These are phyloP conservation scores for Dryobota labecula DNA, from an alignment of 2,888 invertebrate species.

Conservation along the genomic window DNA sequence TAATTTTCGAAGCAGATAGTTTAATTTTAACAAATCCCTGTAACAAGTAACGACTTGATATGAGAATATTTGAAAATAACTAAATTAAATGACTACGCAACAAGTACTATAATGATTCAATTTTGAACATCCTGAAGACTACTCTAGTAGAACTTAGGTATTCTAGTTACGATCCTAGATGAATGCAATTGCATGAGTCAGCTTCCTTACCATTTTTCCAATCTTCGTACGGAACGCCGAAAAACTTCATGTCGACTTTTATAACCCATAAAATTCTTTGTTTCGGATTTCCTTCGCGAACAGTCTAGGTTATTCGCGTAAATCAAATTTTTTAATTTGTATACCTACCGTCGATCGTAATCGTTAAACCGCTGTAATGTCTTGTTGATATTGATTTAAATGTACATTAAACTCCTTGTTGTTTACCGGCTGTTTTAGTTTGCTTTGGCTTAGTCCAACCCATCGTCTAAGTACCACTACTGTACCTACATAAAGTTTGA, in stretches of 20 bases:
- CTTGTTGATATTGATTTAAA: constrained; percentile 42
- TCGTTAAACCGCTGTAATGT: constrained; percentile 25
- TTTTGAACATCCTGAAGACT: background rate
- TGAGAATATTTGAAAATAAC: background rate
- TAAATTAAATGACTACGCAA: background rate
- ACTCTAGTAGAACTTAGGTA: background rate
- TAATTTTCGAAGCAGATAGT: background rate
- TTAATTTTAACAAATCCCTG: background rate
- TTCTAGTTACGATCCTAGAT: background rate
- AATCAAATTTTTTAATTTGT: constrained; percentile 53
- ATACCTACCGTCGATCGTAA: constrained; percentile 19
- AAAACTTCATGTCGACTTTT: constrained; percentile 47
- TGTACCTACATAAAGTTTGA: background rate
- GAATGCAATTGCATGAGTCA: background rate
- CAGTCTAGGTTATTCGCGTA: constrained; percentile 32
- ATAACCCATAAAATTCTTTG: constrained; percentile 53
- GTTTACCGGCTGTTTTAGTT: constrained; percentile 29
- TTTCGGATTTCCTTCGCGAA: constrained; percentile 39
- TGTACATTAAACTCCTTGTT: constrained; percentile 25
- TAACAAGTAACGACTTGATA: background rate
- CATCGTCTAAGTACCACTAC: background rate
- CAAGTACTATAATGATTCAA: background rate
- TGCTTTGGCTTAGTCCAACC: constrained; percentile 2
- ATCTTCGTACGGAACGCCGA: constrained; percentile 38
- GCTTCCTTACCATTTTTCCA: background rate